Base-by-base conservation (phyloP, 1,140 invertebrate genomes). In the Chymomyza costata region DNA sequence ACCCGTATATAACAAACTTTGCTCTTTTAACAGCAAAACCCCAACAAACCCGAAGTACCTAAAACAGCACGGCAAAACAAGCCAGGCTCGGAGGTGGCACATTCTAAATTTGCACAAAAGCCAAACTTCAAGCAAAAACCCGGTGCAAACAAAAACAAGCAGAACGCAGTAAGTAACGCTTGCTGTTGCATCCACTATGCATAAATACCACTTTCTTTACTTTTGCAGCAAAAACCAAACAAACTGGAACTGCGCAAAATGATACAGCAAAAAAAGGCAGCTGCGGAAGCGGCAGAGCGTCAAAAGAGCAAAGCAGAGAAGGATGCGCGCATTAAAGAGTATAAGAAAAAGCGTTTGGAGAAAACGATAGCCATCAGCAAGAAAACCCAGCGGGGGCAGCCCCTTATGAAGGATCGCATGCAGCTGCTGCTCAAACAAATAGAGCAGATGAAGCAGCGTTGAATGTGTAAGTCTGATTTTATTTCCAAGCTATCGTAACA, bases 371-470 rank as follows among this genome's bases (percentile, higher is more conserved):
- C 54, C 7, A 62, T 84, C 6, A 84, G 73, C 41, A 84, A 84
- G 37, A 64, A 55, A 15, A 84, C 82, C 0, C 63, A 84, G 13
- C 64, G 61, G n/a, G 82, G 82, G 0, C 82, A 84, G 37, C 82
- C 82, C 0, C 46, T 84, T 34, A 84, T 84, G 82, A 84, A 84
- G 41, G 78, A 84, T 67, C 82, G 82, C 5, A 84, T 84, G 78
- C 71, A 84, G 48, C 39, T 82, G 16, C 43, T 84, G 13, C 48
- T 84, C 0, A 84, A 84, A 35, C 82, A 84, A 46, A 84, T 84
- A n/a, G 78, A 84, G 51, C 78, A 84, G 45, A 71, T 82, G 65
- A 84, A 84, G 19, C 30, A 51, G 6, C 62, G 52, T 10, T 59
- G 37, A 59, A 15, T 30, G 25, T 5, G 7, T 53, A 25, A 60